Percentiles rank a stretch among this genome's conserved stretches.
phyloP scores from a whole-genome alignment of 2,797 vertebrate species.

The Lagocephalus sceleratus region DNA sequence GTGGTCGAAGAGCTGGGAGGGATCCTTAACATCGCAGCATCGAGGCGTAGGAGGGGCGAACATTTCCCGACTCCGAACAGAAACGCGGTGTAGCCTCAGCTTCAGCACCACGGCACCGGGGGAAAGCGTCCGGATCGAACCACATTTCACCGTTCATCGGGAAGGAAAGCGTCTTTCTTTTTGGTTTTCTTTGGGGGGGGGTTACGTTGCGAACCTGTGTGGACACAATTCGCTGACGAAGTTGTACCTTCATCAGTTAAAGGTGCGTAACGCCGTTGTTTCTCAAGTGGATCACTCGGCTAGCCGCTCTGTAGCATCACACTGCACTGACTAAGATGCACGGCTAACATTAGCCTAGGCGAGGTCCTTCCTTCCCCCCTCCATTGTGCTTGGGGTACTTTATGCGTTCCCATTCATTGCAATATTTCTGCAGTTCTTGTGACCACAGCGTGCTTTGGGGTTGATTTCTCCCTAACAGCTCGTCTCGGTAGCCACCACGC shows the following conservation, averaged over 20 bases:
- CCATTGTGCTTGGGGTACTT: slow-evolving; percentile 26
- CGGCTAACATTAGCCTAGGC: slow-evolving; percentile 71
- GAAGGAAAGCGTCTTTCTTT: slow-evolving; percentile 39
- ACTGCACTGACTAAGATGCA: slow-evolving; percentile 45
- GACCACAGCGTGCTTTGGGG: not conserved
- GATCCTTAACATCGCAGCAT: slow-evolving; percentile 77
- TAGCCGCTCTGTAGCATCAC: slow-evolving; percentile 45
- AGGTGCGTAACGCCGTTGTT: slow-evolving; percentile 50
- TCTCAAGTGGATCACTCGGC: not conserved
- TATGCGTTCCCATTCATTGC: not conserved
- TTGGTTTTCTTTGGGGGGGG: no score
- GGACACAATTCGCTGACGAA: slow-evolving; percentile 59
- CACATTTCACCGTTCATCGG: slow-evolving; percentile 39
- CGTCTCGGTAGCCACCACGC: not conserved
- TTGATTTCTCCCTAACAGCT: not conserved
- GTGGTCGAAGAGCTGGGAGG: slow-evolving; percentile 63
- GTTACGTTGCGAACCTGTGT: slow-evolving; percentile 49
- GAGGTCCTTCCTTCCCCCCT: slow-evolving; percentile 64
- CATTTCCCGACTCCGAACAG: slow-evolving; percentile 54
- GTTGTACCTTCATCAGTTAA: slow-evolving; percentile 58
- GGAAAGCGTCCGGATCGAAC: slow-evolving; percentile 71
- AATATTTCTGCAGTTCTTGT: not conserved
- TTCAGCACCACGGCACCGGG: slow-evolving; percentile 74
- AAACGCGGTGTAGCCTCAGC: slow-evolving; percentile 64
- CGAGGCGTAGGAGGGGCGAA: slow-evolving; percentile 61